phyloP scores from a whole-genome alignment of 1,140 invertebrate species.

The Paralvinella palmiformis region DNA sequence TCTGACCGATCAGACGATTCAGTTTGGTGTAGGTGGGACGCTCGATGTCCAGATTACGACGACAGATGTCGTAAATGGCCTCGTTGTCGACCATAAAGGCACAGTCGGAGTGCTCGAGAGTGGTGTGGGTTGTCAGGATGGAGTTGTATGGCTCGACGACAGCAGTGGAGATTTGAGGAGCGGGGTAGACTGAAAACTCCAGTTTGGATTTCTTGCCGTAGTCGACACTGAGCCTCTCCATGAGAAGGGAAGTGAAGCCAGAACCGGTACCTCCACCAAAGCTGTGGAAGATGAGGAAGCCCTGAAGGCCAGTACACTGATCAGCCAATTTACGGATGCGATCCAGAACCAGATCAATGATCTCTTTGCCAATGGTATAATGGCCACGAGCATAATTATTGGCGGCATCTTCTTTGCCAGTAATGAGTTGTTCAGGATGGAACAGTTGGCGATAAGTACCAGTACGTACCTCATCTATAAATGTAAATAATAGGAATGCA shows the following conservation, averaged over 20 bases:
- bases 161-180: conserved; percentile 66
- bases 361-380: conserved; percentile 51
- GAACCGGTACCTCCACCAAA: conserved; percentile 87
- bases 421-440: conserved; percentile 69
- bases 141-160: conserved; percentile 88
- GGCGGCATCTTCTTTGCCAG: conserved; percentile 69
- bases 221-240: conserved; percentile 81
- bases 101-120: conserved; percentile 72
- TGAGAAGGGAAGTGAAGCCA: conserved; percentile 79
- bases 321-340: conserved; percentile 57
- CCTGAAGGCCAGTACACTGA: conserved; percentile 77
- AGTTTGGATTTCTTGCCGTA: conserved; percentile 86
- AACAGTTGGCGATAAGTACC: conserved; percentile 45
- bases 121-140: conserved; percentile 71
- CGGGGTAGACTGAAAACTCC: conserved; percentile 85
- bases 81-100: conserved; percentile 83
- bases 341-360: conserved; percentile 50
- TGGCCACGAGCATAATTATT: conserved; percentile 37
- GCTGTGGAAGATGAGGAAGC: conserved; percentile 83
- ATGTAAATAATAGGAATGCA: too few relatives aligned
- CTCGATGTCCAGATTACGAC: conserved; percentile 62
- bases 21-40: conserved; percentile 75
- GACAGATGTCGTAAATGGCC: conserved; percentile 76
- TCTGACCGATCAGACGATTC: conserved; percentile 71
- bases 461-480: conserved; percentile 52